A percentile compares a stretch with the other conserved stretches of the same genome.
These are phyloP conservation scores for Siphlonurus alternatus DNA, from an alignment of 2,888 invertebrate species.

Conservation along the genomic window DNA sequence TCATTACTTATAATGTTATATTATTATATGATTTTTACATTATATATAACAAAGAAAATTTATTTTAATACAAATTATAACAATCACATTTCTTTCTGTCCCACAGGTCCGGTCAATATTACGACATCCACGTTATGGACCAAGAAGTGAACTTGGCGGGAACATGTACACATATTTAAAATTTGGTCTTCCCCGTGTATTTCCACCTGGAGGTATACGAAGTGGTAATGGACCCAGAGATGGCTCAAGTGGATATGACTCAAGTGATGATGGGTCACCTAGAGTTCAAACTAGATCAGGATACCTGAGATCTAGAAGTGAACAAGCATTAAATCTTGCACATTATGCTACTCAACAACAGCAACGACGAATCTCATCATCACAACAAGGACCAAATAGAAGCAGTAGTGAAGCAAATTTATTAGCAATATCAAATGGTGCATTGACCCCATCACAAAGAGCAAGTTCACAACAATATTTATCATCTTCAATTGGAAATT, in stretches of 20 bases:
- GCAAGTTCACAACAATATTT: background rate
- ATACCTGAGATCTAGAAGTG: conserved; percentile 46
- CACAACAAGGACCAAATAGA: conserved; percentile 7
- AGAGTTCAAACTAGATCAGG: conserved; percentile 10
- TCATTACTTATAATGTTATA: too few relatives aligned
- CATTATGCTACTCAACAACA: background rate
- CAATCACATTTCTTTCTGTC: too few relatives aligned
- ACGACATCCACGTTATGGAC: conserved; percentile 78
- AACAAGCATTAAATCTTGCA: conserved; percentile 50
- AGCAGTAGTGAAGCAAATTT: conserved; percentile 80
- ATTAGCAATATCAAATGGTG: conserved; percentile 27
- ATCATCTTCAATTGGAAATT: background rate
- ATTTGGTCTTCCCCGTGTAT: conserved; percentile 81
- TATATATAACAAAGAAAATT: too few relatives aligned
- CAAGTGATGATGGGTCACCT: conserved; percentile 44
- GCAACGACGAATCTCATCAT: background rate
- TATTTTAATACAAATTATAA: too few relatives aligned
- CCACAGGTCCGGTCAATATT: conserved; percentile 56
- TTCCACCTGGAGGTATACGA: conserved; percentile 55
- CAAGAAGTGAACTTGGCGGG: conserved; percentile 70
- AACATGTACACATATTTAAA: conserved; percentile 90
- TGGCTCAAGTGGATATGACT: conserved; percentile 85
- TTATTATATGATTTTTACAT: too few relatives aligned
- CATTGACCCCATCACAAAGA: background rate
- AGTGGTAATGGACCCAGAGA: conserved; percentile 49